These are phyloP conservation scores for Autographa pulchrina DNA, from an alignment of 2,888 invertebrate species.

Conservation along the genomic window DNA sequence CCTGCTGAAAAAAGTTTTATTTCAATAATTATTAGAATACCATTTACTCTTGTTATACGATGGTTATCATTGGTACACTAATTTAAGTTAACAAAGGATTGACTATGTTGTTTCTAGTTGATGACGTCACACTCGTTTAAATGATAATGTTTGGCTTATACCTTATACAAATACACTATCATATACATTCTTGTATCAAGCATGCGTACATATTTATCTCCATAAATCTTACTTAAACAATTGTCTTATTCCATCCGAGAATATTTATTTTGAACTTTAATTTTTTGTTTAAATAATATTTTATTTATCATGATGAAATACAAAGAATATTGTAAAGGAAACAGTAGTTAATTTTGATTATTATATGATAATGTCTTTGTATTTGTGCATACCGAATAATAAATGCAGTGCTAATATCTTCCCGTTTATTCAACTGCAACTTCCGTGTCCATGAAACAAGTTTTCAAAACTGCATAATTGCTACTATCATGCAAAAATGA, in stretches of 20 bases:
- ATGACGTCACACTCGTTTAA: not conserved
- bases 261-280: not conserved
- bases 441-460: no score
- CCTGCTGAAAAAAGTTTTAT: not conserved
- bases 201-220: not conserved
- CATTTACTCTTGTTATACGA: not conserved
- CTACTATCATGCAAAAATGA: no score
- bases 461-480: no score
- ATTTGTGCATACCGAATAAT: not conserved
- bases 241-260: not conserved
- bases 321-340: not conserved
- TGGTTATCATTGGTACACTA: constrained; percentile 11
- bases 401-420: not conserved
- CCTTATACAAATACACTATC: constrained; percentile 5
- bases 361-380: no score
- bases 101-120: not conserved
- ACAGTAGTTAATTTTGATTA: not conserved
- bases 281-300: not conserved
- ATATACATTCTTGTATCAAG: not conserved
- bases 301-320: not conserved
- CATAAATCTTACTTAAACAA: not conserved
- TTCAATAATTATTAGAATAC: not conserved
- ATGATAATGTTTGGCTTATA: not conserved
- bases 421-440: no score
- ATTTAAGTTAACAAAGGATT: constrained; percentile 13